Conservation (phyloP, 2,797 vertebrate genomes). For the Chaunax sp. region DNA sequence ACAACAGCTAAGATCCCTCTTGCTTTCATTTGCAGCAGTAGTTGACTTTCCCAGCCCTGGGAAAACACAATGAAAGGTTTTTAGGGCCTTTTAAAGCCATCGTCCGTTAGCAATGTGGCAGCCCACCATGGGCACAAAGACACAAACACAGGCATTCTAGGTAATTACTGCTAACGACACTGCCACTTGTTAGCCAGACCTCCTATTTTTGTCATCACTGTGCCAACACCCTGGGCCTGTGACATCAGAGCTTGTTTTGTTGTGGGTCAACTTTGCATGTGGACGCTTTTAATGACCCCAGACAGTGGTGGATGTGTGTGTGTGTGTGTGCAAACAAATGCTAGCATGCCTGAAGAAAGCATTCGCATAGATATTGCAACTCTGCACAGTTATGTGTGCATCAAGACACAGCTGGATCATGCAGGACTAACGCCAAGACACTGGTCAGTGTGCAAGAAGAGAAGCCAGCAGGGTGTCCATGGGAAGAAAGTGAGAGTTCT, state of each 20-base stretch:
- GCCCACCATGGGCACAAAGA: constrained; percentile 75
- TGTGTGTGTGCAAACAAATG: constrained; percentile 50
- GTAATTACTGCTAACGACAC: constrained; percentile 86
- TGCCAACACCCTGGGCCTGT: constrained; percentile 81
- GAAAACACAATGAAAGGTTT: constrained; percentile 76
- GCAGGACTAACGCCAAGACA: constrained; percentile 41
- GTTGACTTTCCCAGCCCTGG: constrained; percentile 68
- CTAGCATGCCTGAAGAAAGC: constrained; percentile 48
- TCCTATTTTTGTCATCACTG: constrained; percentile 75
- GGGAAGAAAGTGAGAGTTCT: constrained; percentile 60
- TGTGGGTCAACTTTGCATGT: constrained; percentile 83
- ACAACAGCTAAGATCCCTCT: constrained; percentile 41
- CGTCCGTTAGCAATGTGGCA: constrained; percentile 76
- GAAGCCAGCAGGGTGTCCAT: constrained; percentile 41
- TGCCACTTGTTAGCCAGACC: constrained; percentile 76
- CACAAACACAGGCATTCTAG: constrained; percentile 81
- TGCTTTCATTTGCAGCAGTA: constrained; percentile 56
- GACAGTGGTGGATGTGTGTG: constrained; percentile 69
- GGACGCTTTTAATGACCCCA: constrained; percentile 80
- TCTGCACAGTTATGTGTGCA: not conserved
- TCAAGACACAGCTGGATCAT: constrained; percentile 46
- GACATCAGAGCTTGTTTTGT: constrained; percentile 86
- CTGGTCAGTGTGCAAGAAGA: constrained; percentile 46
- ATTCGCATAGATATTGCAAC: constrained; percentile 22
- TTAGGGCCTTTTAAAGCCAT: constrained; percentile 71